Base-by-base conservation (phyloP, 1,140 invertebrate species). In the Sminthurides bifidus region DNA sequence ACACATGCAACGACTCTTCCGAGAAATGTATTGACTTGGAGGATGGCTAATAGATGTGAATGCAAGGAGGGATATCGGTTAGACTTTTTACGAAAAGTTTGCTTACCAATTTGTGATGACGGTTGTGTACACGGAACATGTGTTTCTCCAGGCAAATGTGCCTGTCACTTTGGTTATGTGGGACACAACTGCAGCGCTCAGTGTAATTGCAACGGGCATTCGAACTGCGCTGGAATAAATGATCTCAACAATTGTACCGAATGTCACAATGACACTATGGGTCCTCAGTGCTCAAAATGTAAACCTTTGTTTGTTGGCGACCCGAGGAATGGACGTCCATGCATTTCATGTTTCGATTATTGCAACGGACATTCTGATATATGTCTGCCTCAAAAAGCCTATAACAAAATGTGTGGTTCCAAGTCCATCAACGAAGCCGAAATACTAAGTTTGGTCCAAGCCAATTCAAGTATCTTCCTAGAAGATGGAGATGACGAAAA, bases 141-240 rank as follows among this genome's bases (percentile, higher is more conserved):
- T 68, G 71, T 88, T 3, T 77, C 82, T 64, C 92, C 92, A 26
- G 80, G 92, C 67, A 74, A 79, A 14, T 97, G 92, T 68, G 74
- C 79, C 37, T 96, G 92, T 71, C 81, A 93, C 74, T 97, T 97
- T 73, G 91, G 92, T 41, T 96, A 87, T 70, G 90, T 96, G 23
- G 92, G 92, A 44, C 79, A 81, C 52, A 92, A 94, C 73, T 97
- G 92, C 70, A 89, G 85, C 50, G 87, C 87, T 41, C 84, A 90
- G 68, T 96, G 92, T 69, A 79, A 90, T 67, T 97, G 92, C 69
- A 92, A 96, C 70, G 90, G 89, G 0, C 91, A 97, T 72, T 85
- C 89, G 52, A 80, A 92, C 66, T 97, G 92, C 71, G 81, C 79
- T 60, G 87, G 88, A 14, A 85, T 85, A 3, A 82, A 89, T 66